Percentiles rank a stretch among this genome's conserved stretches.
Evolutionary conservation across 2,888 invertebrate genomes (phyloP).

Genomic region (Drosophila setosimentum): DNA sequence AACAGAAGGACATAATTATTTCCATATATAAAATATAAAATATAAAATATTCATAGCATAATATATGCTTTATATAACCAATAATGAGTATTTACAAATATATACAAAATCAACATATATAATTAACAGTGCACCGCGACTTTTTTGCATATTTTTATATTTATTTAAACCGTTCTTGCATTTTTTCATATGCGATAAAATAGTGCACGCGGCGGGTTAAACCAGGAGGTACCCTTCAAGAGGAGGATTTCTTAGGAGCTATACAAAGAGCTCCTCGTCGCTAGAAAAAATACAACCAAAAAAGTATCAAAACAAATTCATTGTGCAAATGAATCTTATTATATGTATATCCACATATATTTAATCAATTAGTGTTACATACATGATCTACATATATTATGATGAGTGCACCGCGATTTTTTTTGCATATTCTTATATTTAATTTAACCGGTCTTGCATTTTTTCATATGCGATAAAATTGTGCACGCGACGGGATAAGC

Average conservation of each 20-base stretch:
- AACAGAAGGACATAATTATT: neutral
- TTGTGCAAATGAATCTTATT: conserved; percentile 35
- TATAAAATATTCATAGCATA: conserved; percentile 6
- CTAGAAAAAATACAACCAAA: neutral
- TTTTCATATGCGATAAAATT: neutral
- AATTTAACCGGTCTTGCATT: neutral
- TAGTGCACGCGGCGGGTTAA: conserved; percentile 34
- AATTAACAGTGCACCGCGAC: conserved; percentile 28
- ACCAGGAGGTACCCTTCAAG: conserved; percentile 21
- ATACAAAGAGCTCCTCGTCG: neutral
- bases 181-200: conserved; percentile 30
- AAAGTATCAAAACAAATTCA: conserved; percentile 22
- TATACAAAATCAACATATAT: conserved; percentile 12
- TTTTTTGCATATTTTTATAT: conserved; percentile 10
- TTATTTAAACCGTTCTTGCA: neutral
- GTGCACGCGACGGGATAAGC: neutral
- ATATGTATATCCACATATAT: conserved; percentile 25
- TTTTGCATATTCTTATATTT: neutral
- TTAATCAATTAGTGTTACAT: conserved; percentile 62
- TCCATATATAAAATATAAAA: conserved; percentile 2
- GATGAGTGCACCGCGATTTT: neutral
- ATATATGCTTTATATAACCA: conserved; percentile 1
- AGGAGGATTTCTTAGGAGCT: conserved; percentile 8
- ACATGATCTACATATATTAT: neutral
- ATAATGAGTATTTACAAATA: neutral